These are phyloP conservation scores for Dolichotis patagonum DNA, from an alignment of 2,113 vertebrate genomes.

Conservation along the genomic window DNA sequence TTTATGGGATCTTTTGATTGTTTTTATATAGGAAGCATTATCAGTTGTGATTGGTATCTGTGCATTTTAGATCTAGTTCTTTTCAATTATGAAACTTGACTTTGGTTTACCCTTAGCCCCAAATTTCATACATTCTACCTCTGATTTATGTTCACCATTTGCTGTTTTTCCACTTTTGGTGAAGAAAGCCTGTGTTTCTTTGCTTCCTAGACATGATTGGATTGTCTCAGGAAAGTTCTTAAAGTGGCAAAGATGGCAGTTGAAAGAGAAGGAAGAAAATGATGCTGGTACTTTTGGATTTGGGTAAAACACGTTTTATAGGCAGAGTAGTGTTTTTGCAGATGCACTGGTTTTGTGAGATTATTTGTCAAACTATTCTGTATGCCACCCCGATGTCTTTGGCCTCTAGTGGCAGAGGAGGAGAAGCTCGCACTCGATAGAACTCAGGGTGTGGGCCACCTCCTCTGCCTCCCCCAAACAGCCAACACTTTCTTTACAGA, in stretches of 20 bases:
- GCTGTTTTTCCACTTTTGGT: not conserved
- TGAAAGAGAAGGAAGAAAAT: not conserved
- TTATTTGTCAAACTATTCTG: slow-evolving; percentile 2
- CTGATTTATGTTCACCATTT: not conserved
- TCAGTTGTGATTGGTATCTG: not conserved
- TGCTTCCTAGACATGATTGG: slow-evolving; percentile 10
- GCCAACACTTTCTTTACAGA: slow-evolving; percentile 53
- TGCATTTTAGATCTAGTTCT: not conserved
- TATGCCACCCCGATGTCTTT: not conserved
- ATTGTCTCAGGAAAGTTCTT: slow-evolving; percentile 39
- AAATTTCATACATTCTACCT: not conserved
- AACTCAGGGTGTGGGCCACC: not conserved
- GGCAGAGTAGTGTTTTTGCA: not conserved
- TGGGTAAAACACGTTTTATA: not conserved
- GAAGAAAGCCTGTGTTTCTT: slow-evolving; percentile 5
- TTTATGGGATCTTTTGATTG: not conserved
- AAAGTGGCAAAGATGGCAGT: not conserved
- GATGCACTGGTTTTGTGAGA: not conserved
- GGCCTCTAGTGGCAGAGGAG: not conserved
- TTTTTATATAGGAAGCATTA: not conserved
- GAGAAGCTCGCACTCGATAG: not conserved
- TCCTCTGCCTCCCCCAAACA: slow-evolving; percentile 24
- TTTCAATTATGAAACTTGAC: not conserved
- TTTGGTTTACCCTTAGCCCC: not conserved
- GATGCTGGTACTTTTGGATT: not conserved